Evolutionary conservation across 1,140 invertebrate species (phyloP), one percentile per base, ranked within the genome.

Genomic region (Steinernema khuongi): DNA sequence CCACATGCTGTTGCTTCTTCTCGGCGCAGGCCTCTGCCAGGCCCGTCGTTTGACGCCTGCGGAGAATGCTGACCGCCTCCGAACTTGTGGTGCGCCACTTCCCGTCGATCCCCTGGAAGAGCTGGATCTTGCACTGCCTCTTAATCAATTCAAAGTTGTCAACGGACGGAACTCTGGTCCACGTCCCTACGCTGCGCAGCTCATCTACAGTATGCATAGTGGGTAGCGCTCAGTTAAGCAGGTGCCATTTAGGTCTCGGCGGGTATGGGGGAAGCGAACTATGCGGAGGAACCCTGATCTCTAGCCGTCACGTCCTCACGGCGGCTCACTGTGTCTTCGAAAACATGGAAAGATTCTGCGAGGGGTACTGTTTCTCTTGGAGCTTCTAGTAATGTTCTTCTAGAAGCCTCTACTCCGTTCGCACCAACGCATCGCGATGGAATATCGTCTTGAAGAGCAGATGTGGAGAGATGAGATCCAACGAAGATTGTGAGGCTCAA

Each of bases 321-420:
- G 86, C 86, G 30, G 85, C 85, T 18, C 86, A 87, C 77, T 87
- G 86, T 77, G 75, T 87, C 33, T 76, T 36, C 32, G 72, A 75
- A 80, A 41, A 7, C n/a, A n/a, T 11, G 36, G n/a, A 7, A 41
- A 41, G n/a, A 41, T 11, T 41, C 36, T 41, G n/a, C n/a, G 7
- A 7, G n/a, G 7, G 36, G 36, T 11, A 7, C n/a, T n/a, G n/a
- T n/a, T n/a, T n/a, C n/a, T n/a, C n/a, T n/a, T n/a, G n/a, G n/a
- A n/a, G n/a, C n/a, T n/a, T n/a, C n/a, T n/a, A n/a, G n/a, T n/a
- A n/a, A n/a, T n/a, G n/a, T n/a, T n/a, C n/a, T n/a, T n/a, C n/a
- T n/a, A n/a, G n/a, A n/a, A n/a, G n/a, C n/a, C n/a, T n/a, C n/a
- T n/a, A n/a, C n/a, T n/a, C n/a, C n/a, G n/a, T n/a, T n/a, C 36